Base-by-base conservation (phyloP, 2,113 vertebrate genomes). In the Neogobius melanostomus region DNA sequence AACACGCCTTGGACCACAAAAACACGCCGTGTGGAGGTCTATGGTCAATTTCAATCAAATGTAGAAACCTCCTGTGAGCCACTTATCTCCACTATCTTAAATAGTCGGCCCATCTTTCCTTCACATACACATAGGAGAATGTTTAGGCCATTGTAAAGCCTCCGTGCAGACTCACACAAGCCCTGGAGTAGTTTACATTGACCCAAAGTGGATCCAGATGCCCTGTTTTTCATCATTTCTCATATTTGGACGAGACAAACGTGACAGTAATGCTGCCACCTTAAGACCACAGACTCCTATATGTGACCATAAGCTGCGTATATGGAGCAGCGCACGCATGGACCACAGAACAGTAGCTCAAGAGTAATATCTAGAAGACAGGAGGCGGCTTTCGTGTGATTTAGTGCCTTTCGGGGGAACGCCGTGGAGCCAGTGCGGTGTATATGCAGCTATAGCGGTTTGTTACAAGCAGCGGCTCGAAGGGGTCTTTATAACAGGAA, bases 171-270 rank as follows among this genome's bases (percentile, higher is more conserved):
- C 51, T 56, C 53, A 71, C 48, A 61, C 21, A 5, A 28, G 42
- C 43, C 62, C 2, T 6, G 52, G 16, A 49, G 72, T n/a, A 46
- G 59, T 65, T 66, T 12, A 65, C 3, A 44, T 14, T 46, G 7
- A 45, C 28, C 28, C 47, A n/a, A 47, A 81, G 68, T 67, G 6
- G 72, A 80, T 69, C 44, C 69, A 74, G 69, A 78, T 73, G 68
- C 64, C 64, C 1, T 21, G 45, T 52, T 43, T 8, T 47, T 48
- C 57, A 54, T 49, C 42, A 28, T 59, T 44, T 6, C 1, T 60
- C 50, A 64, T 21, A 36, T 49, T n/a, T n/a, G 53, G 47, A 56
- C 68, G 36, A 49, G 7, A 57, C 57, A 11, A 63, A 63, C 45
- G 6, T 48, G 12, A n/a, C 8, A 10, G 12, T 57, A 57, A 36